Evolutionary conservation across 2,888 invertebrate genomes (phyloP).

Genomic region (Chymomyza amoena): DNA sequence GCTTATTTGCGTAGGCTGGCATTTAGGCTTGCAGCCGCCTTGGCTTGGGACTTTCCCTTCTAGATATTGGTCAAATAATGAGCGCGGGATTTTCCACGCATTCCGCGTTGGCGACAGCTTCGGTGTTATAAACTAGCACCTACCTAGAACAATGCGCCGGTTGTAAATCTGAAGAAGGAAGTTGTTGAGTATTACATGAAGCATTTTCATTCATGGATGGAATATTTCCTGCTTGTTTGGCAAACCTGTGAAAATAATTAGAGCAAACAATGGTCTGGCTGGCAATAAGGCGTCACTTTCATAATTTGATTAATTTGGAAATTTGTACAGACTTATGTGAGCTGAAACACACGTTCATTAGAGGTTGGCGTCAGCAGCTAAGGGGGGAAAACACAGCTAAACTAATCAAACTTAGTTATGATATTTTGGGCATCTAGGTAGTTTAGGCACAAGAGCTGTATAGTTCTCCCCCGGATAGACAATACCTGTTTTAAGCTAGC

Average conservation of each 20-base stretch:
- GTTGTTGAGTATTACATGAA: conserved; percentile 42
- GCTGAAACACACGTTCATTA: not conserved
- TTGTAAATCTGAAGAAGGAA: conserved; percentile 52
- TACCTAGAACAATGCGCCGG: conserved; percentile 51
- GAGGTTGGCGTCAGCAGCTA: conserved; percentile 11
- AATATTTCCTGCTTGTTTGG: conserved; percentile 17
- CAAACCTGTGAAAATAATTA: conserved; percentile 36
- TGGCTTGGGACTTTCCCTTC: conserved; percentile 51
- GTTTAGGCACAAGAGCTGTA: not conserved
- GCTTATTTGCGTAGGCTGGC: conserved; percentile 67
- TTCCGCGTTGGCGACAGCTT: conserved; percentile 28
- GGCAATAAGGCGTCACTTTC: conserved; percentile 52
- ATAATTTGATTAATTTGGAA: conserved; percentile 59
- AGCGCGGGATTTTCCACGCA: conserved; percentile 57
- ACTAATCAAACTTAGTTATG: conserved; percentile 28
- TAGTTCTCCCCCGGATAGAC: conserved; percentile 6
- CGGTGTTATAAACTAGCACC: conserved; percentile 55
- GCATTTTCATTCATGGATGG: conserved; percentile 62
- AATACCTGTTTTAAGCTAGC: conserved; percentile 26
- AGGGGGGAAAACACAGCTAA: conserved; percentile 40
- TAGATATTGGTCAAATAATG: conserved; percentile 53
- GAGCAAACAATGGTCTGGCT: conserved; percentile 35
- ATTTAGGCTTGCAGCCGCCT: conserved; percentile 58
- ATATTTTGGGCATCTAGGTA: not conserved
- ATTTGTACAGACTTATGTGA: conserved; percentile 28